Evolutionary conservation across 2,888 invertebrate genomes (phyloP).

Genomic region (Pomacea canaliculata): DNA sequence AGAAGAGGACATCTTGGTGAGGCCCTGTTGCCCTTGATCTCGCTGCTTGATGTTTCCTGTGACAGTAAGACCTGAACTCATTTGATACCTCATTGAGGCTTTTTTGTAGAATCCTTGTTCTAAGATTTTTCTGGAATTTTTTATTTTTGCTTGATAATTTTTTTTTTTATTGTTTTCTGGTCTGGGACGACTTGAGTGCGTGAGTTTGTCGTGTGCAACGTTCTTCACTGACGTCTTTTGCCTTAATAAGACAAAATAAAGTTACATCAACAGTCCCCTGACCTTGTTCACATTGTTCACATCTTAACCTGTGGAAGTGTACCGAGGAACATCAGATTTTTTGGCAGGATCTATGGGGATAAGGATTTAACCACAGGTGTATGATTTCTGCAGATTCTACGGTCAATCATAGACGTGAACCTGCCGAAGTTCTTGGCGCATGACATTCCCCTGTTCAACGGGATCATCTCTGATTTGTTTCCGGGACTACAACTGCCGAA

Average conservation of each 20-base stretch:
- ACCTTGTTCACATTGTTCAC: too few species aligned
- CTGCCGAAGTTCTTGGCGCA: constrained; percentile 90
- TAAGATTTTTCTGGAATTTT: background rate
- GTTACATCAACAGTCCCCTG: too few species aligned
- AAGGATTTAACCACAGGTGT: too few species aligned
- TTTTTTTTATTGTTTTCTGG: too few species aligned
- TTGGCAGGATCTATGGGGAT: too few species aligned
- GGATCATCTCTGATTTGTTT: constrained; percentile 92
- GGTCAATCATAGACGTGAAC: constrained; percentile 91
- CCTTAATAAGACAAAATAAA: too few species aligned
- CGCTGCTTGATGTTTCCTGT: background rate
- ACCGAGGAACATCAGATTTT: too few species aligned
- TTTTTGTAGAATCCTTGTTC: background rate
- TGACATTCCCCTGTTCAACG: constrained; percentile 90
- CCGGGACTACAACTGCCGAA: constrained; percentile 79
- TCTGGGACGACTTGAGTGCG: too few species aligned
- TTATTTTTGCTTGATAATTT: constrained; percentile 20
- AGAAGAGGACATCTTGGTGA: constrained; percentile 79
- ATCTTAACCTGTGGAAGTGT: too few species aligned
- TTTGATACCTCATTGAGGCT: background rate
- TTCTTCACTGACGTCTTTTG: too few species aligned
- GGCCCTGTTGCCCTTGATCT: background rate
- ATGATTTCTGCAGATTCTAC: constrained; percentile 75
- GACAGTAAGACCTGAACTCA: constrained; percentile 35
- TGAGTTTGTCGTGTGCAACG: too few species aligned